Base-by-base conservation (phyloP, 2,797 vertebrate genomes). In the Heteromormyrus szaboi region DNA sequence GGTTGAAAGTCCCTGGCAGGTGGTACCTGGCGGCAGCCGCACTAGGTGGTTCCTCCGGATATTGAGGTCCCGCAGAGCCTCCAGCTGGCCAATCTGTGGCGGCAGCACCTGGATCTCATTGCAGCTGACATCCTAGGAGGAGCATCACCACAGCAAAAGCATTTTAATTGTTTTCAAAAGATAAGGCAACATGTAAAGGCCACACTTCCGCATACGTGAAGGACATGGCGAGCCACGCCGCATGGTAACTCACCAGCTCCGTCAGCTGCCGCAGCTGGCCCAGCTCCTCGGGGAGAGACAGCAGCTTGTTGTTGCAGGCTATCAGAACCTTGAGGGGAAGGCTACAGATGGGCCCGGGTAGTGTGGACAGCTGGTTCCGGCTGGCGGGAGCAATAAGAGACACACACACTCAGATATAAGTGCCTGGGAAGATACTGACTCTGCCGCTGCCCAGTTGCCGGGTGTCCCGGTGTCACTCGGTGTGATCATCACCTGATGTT, bases 51-150 rank as follows among this genome's bases (percentile, higher is more conserved):
- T 99, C 91, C 98, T 97, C 93, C 98, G 96, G 90, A 99, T 95
- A 91, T 99, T 99, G 85, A 99, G 95, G 94, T 99, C 98, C 87
- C 98, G 92, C 50, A 99, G 95, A 51, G 95, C 94, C 92, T 98
- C 97, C 92, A 99, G 93, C 92, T 94, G 95, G 91, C 97, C 97
- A 54, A 99, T 95, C 92, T 99, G 98, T 14, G 96, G 94, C 79
- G 98, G 98, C 90, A 99, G 92, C 87, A 95, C 97, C 95, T 98
- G 97, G 95, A 99, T 97, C 95, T 99, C 98, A 91, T 99, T 99
- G 93, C 98, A 99, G 95, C 98, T 99, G 79, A 99, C 97, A 87
- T 99, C 98, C 98, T 99, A 92, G 85, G 91, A 25, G 56, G 86
- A 90, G 90, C 65, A 48, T n/a, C 37, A 22, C 7, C 22, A 9